phyloP scores from a whole-genome alignment of 2,888 invertebrate species.

The Oxyteleia sp. region DNA sequence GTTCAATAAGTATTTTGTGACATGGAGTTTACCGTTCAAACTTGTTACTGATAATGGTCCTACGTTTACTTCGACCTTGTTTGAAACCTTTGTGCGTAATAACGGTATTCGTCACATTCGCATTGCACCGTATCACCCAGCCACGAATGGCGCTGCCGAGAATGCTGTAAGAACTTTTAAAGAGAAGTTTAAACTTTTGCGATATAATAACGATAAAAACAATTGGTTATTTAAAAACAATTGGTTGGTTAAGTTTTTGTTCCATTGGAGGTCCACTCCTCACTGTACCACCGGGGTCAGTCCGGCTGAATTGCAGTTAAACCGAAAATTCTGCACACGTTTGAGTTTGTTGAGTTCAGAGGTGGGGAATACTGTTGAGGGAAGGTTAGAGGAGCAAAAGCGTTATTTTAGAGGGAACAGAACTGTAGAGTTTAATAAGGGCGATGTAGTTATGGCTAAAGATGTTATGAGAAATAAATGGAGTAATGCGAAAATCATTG shows the following conservation, averaged over 20 bases:
- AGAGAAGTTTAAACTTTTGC: slow-evolving; percentile 68
- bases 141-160: slow-evolving; percentile 50
- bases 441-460: no score
- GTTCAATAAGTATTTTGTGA: no score
- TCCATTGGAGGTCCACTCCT: slow-evolving; percentile 67
- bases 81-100: no score
- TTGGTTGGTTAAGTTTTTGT: slow-evolving; percentile 42
- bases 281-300: slow-evolving; percentile 69
- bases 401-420: slow-evolving; percentile 22
- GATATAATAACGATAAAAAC: slow-evolving; percentile 7
- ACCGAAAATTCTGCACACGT: slow-evolving; percentile 52
- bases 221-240: slow-evolving; percentile 48
- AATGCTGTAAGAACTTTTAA: slow-evolving; percentile 70
- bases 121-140: no score
- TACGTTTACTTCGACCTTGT: no score
- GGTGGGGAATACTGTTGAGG: slow-evolving; percentile 30
- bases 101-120: no score
- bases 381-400: slow-evolving; percentile 43
- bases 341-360: slow-evolving; percentile 45
- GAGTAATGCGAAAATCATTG: no score
- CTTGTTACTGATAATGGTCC: no score
- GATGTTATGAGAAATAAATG: no score
- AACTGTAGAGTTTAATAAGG: background rate
- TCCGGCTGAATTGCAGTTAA: slow-evolving; percentile 65
- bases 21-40: no score